phyloP scores from a whole-genome alignment of 1,140 invertebrate species.

The Drosophila seguyi region DNA sequence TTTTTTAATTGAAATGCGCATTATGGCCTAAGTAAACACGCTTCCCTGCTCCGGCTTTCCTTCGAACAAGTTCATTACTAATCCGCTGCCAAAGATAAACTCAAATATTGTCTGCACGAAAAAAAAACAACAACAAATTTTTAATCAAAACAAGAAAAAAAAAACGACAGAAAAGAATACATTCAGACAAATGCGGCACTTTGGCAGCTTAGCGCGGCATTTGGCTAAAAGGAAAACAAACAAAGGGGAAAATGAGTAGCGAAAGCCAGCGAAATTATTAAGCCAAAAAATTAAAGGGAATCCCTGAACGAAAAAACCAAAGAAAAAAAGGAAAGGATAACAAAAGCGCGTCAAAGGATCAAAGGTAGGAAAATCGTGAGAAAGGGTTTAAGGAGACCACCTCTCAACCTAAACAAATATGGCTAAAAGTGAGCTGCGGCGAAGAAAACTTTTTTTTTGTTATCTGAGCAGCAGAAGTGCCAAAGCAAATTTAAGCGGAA shows the following conservation, averaged over 20 bases:
- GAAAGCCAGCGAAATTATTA: conserved; percentile 63
- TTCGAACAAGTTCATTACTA: conserved; percentile 71
- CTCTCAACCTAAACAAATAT: conserved; percentile 75
- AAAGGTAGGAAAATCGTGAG: conserved; percentile 58
- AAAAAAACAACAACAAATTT: conserved; percentile 59
- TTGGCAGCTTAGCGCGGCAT: conserved; percentile 74
- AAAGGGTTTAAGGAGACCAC: conserved; percentile 28
- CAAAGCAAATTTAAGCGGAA: conserved; percentile 82
- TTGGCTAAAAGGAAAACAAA: conserved; percentile 75
- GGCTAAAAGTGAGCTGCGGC: conserved; percentile 40
- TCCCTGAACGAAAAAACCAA: conserved; percentile 29
- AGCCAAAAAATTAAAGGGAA: conserved; percentile 71
- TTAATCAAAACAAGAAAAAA: conserved; percentile 71
- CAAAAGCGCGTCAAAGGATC: conserved; percentile 81
- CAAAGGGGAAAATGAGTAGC: conserved; percentile 46
- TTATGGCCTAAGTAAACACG: conserved; percentile 77
- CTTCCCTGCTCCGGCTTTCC: conserved; percentile 4
- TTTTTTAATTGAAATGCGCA: conserved; percentile 76
- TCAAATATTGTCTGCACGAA: conserved; percentile 44
- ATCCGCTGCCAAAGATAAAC: conserved; percentile 76
- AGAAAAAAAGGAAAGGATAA: conserved; percentile 45
- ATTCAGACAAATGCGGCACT: conserved; percentile 72
- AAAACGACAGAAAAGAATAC: conserved; percentile 30
- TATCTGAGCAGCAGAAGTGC: conserved; percentile 44
- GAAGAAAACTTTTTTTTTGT: conserved; percentile 62